Evolutionary conservation across 2,113 vertebrate genomes (phyloP), one percentile per base, ranked within the genome.

Genomic region (Cebus imitator): DNA sequence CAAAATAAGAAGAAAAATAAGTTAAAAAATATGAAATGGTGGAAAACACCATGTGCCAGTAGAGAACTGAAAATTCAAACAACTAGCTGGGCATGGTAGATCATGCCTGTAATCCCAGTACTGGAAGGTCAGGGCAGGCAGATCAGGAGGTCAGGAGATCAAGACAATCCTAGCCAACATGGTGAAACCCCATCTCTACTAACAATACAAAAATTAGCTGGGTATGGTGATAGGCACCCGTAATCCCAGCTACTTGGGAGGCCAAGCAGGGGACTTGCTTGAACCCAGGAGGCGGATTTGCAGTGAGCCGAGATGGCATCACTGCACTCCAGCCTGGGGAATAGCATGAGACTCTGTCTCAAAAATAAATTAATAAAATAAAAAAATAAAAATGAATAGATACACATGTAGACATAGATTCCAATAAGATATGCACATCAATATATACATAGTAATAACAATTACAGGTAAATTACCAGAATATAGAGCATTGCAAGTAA

Each of bases 181-280:
- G 12, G 27, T 30, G 12, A 30, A 64, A 64, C 61, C 5, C 12
- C 27, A 2, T 64, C 61, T 32, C 27, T 64, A 14, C 61, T 14
- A 64, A 64, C 30, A 30, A 30, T 64, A 14, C 27, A 64, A 30
- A 64, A 64, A 30, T 30, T 6, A 64, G 2, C 12, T 2, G 0
- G 61, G 61, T 30, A 5, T 13, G 13, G 61, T 30, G 5, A 5
- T 13, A 0, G 12, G 12, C 6, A 5, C 12, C 61, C 6, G 2
- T 30, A 64, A 64, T 64, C 61, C 27, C 11, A 30, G 61, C 27
- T 32, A 64, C 61, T 64, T 32, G 61, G 27, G 61, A 64, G 27
- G 27, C 27, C 13, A 10, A 64, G 61, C 5, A 64, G 61, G 27
- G 5, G 61, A 64, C 27, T 6, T 64, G 27, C 27, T 64, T 30